These are phyloP conservation scores for Anguilla megastoma DNA, from an alignment of 2,797 vertebrate species.

Conservation along the genomic window DNA sequence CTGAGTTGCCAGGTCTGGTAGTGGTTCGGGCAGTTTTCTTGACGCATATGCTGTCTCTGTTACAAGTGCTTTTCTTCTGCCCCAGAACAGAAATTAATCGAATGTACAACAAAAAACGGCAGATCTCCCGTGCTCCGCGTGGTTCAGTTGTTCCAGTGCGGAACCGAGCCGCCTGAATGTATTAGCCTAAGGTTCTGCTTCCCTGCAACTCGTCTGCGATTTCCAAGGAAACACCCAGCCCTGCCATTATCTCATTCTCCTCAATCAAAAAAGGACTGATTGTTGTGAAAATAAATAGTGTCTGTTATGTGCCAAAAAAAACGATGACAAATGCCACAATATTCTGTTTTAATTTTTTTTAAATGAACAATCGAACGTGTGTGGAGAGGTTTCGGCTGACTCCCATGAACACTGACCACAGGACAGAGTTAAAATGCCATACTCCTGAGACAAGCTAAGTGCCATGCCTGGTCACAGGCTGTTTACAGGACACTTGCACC, in stretches of 20 bases:
- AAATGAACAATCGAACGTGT: slow-evolving; percentile 5
- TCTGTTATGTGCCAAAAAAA: slow-evolving; percentile 35
- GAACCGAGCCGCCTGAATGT: slow-evolving; percentile 51
- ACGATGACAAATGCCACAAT: not conserved
- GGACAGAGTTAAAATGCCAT: not conserved
- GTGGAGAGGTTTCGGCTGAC: not conserved
- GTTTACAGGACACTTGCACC: not conserved
- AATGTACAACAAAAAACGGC: slow-evolving; percentile 25
- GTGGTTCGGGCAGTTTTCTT: not conserved
- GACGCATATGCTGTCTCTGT: slow-evolving; percentile 24
- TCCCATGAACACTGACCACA: not conserved
- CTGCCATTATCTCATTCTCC: slow-evolving; percentile 11
- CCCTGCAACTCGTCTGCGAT: slow-evolving; percentile 30
- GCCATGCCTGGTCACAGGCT: not conserved
- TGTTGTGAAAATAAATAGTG: not conserved
- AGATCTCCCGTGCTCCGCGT: not conserved
- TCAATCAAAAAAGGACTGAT: slow-evolving; percentile 18
- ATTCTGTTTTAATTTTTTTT: not conserved
- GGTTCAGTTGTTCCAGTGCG: slow-evolving; percentile 28
- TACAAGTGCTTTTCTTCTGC: slow-evolving; percentile 42
- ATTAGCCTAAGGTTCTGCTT: slow-evolving; percentile 42
- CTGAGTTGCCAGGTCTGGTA: not conserved
- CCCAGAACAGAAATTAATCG: slow-evolving; percentile 6
- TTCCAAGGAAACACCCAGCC: slow-evolving; percentile 21
- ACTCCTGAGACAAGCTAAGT: not conserved